Evolutionary conservation across 2,888 invertebrate species (phyloP), one percentile per base, ranked within the genome.

Genomic region (Drosophila testacea): DNA sequence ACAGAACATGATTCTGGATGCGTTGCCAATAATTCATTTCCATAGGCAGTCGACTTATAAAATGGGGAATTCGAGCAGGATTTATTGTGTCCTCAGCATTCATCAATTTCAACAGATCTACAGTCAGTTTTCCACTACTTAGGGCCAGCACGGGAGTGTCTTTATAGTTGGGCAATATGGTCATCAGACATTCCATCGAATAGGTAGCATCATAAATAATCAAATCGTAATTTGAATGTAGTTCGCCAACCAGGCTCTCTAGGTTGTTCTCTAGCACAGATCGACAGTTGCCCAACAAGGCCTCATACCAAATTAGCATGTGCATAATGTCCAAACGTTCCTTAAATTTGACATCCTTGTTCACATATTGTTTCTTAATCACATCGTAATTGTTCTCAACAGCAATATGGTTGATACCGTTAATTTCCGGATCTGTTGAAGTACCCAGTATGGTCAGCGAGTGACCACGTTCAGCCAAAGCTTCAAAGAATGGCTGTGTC

Each of bases 221-320:
- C 52, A 89, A 73, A 34, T 89, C 79, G 4, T 63, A 81, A 0
- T 55, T 28, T 10, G 5, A 11, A 0, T 4, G 5, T 3, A 42
- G 3, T 1, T 48, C 22, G 1, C 56, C 9, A 1, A 44, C 11
- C 4, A 5, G 28, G 5, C 47, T 13, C 5, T 56, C 59, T n/a
- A 51, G 28, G 5, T 50, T 11, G 4, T 42, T 13, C 6, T 56
- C 59, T n/a, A 52, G 7, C 4, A 76, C 11, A 2, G 65, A 38
- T 4, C 61, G 67, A n/a, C 88, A 88, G 54, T 55, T 75, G 57
- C 69, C 74, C 55, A 88, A 47, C 39, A 77, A 11, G 0, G 73
- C 65, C 28, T 88, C 85, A 52, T 83, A 78, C 88, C 83, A 89
- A 27, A 82, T 73, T n/a, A 89, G 32, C 47, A 85, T 13, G 10